Conservation (phyloP, 2,797 vertebrate genomes). For the Ctenopoma multispine region DNA sequence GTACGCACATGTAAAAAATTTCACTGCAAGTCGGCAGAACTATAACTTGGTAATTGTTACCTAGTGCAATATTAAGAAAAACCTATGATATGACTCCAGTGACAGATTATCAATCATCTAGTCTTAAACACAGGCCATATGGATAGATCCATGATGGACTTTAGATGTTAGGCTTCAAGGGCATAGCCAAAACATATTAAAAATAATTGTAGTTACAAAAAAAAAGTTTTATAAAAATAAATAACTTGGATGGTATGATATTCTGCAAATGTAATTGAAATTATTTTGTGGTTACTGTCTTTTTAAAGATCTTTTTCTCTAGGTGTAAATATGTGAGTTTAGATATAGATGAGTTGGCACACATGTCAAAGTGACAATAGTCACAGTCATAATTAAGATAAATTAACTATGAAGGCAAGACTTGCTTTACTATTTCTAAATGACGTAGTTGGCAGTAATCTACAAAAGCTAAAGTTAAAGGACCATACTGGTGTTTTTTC, state of each 20-base stretch:
- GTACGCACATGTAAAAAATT: not conserved
- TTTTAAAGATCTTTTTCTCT: conserved; percentile 4
- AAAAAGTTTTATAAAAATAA: conserved; percentile 5
- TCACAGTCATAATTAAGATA: conserved; percentile 4
- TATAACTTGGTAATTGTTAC: not conserved
- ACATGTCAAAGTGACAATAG: conserved; percentile 11
- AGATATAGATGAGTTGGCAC: not conserved
- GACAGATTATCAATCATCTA: not conserved
- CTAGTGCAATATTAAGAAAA: conserved; percentile 8
- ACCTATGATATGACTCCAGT: not conserved
- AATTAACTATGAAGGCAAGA: conserved; percentile 1
- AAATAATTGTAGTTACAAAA: conserved; percentile 3
- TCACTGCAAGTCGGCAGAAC: not conserved
- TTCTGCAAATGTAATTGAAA: not conserved
- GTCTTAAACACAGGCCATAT: not conserved
- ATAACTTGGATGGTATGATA: not conserved
- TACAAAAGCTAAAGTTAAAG: conserved; percentile 10
- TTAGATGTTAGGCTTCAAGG: conserved; percentile 17
- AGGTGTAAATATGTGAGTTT: not conserved
- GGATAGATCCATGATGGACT: not conserved
- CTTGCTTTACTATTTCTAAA: not conserved
- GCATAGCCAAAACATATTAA: not conserved
- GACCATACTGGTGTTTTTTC: conserved; percentile 26
- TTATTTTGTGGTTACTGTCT: not conserved
- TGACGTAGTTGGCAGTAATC: conserved; percentile 14